Conservation (phyloP, 2,113 vertebrate species). For the Toxotes chatareus region DNA sequence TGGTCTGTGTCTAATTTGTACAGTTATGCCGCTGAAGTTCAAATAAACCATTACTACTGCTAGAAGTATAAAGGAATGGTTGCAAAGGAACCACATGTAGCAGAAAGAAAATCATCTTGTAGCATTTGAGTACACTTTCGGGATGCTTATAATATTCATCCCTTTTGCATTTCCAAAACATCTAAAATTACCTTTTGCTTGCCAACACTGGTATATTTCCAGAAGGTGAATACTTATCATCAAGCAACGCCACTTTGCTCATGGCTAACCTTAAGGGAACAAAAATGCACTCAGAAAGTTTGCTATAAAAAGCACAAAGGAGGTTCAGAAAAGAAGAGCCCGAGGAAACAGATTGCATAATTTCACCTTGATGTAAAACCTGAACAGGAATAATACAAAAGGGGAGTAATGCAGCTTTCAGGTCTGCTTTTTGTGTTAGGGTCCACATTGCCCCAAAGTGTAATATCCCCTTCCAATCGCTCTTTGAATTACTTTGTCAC, state of each 20-base stretch:
- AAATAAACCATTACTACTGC: constrained; percentile 38
- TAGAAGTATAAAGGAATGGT: not conserved
- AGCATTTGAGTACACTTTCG: constrained; percentile 18
- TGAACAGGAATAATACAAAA: constrained; percentile 38
- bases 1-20: constrained; percentile 32
- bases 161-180: constrained; percentile 32
- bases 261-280: constrained; percentile 62
- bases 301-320: constrained; percentile 49
- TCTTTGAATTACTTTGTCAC: constrained; percentile 31
- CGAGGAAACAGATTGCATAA: constrained; percentile 36
- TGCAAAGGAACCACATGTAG: constrained; percentile 20
- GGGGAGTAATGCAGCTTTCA: constrained; percentile 15
- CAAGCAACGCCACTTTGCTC: constrained; percentile 58
- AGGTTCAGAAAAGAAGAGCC: constrained; percentile 39
- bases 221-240: constrained; percentile 53
- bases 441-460: constrained; percentile 18
- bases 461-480: constrained; percentile 9
- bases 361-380: constrained; percentile 57
- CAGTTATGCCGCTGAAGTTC: constrained; percentile 20
- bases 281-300: constrained; percentile 49
- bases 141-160: constrained; percentile 5
- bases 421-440: constrained; percentile 21
- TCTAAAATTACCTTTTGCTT: constrained; percentile 54
- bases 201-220: constrained; percentile 49
- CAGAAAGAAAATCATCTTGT: constrained; percentile 13